Base-by-base conservation (phyloP, 2,113 vertebrate genomes). In the Strix aluco region DNA sequence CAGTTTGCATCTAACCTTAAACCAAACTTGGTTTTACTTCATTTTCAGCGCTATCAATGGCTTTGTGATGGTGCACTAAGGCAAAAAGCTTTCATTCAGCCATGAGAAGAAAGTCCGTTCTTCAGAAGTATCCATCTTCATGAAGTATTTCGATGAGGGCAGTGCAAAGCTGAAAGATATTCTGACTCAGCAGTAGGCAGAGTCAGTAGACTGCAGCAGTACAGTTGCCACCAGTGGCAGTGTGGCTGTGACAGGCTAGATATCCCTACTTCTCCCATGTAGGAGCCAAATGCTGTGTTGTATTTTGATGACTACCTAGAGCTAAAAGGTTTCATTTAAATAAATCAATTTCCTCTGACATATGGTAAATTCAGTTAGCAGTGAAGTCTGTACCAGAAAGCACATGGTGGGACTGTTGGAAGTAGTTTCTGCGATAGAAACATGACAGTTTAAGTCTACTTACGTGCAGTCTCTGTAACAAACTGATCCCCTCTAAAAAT, bases 391-490 rank as follows among this genome's bases (percentile, higher is more conserved):
- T 23, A 92, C 17, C 59, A 54, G 61, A 71, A 54, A 42, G 44
- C 57, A 67, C 0, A 0, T 3, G 13, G 9, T 34, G 32, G 34
- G 29, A 46, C 51, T 73, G n/a, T 0, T 81, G n/a, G n/a, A 55
- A 78, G 52, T 7, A 36, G n/a, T 25, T 94, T 78, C 42, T 49
- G 36, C 70, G 61, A 47, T 0, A 74, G 17, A 70, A 73, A 87
- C 23, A 7, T 16, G 6, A 61, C 30, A 57, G 13, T 49, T 82
- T 59, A 55, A 73, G 49, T 70, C 32, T 52, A 59, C 29, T 58
- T 6, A 11, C 3, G 6, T 9, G 30, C 21, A 6, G 32, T 26
- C 14, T 52, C 47, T 62, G 25, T 10, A 58, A 89, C 57, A 62
- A 75, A 75, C 19, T 17, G 40, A 73, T 36, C 15, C 5, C 6